Conservation (phyloP, 2,888 invertebrate species). For the Orthosia gothica region DNA sequence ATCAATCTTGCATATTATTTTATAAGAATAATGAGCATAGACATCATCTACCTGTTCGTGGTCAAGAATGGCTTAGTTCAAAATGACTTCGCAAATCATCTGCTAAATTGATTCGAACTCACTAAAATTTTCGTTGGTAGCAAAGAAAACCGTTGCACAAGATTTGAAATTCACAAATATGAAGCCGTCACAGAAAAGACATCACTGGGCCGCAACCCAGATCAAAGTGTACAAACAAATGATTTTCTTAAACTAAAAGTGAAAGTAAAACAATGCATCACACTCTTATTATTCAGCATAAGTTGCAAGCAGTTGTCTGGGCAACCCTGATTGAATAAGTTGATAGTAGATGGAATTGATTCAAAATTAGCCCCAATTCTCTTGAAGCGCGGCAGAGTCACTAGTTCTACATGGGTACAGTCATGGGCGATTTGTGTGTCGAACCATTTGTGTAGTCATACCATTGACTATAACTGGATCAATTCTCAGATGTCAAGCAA, state of each 20-base stretch:
- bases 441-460: background rate
- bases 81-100: background rate
- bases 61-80: background rate
- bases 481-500: background rate
- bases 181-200: background rate
- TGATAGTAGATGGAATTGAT: conserved; percentile 37
- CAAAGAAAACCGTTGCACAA: background rate
- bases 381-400: conserved; percentile 5
- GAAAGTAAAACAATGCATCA: conserved; percentile 55
- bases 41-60: background rate
- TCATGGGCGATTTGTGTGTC: conserved; percentile 1
- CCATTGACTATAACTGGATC: background rate
- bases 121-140: too few relatives aligned
- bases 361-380: conserved; percentile 20
- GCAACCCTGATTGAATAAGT: conserved; percentile 45
- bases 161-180: background rate
- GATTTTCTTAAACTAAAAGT: conserved; percentile 51
- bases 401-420: background rate
- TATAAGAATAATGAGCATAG: background rate
- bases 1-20: too few relatives aligned
- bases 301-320: conserved; percentile 40
- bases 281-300: conserved; percentile 50
- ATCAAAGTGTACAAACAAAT: conserved; percentile 25
- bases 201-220: background rate
- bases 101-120: background rate